Evolutionary conservation across 2,888 invertebrate genomes (phyloP).

Genomic region (Hermaeophaga mercurialis): DNA sequence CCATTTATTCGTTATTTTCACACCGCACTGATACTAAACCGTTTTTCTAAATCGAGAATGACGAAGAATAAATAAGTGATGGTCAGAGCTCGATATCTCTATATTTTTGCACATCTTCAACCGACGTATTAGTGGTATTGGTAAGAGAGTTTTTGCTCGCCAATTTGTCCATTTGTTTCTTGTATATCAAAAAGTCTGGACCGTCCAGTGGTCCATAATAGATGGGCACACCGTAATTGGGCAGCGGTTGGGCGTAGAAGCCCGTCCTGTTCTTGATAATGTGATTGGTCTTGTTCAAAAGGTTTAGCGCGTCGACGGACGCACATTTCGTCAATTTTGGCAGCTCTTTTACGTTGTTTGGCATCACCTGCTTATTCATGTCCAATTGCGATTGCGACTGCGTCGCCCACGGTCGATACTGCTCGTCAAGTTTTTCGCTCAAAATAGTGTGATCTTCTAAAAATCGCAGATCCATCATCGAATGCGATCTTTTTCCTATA

Average conservation of each 20-base stretch:
- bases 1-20: too few relatives aligned
- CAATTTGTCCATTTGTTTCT: slow-evolving; percentile 53
- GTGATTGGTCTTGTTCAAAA: slow-evolving; percentile 44
- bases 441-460: slow-evolving; percentile 43
- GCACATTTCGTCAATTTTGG: slow-evolving; percentile 49
- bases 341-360: slow-evolving; percentile 29
- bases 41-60: too few relatives aligned
- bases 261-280: slow-evolving; percentile 54
- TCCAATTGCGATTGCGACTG: slow-evolving; percentile 45
- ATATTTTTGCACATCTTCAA: slow-evolving; percentile 58
- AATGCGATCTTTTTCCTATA: slow-evolving; percentile 55
- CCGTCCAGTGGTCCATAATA: slow-evolving; percentile 57
- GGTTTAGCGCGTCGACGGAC: slow-evolving; percentile 54
- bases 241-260: slow-evolving; percentile 56
- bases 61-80: too few relatives aligned
- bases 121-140: slow-evolving; percentile 49
- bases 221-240: slow-evolving; percentile 56
- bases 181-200: slow-evolving; percentile 57
- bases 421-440: slow-evolving; percentile 43
- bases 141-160: slow-evolving; percentile 55
- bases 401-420: slow-evolving; percentile 43
- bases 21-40: too few relatives aligned
- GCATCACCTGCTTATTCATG: slow-evolving; percentile 43
- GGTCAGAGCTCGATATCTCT: slow-evolving; percentile 55
- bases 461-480: slow-evolving; percentile 54